A percentile compares a stretch with the other conserved stretches of the same genome.
phyloP scores from a whole-genome alignment of 1,140 invertebrate species.

The Zaprionus gabonicus region DNA sequence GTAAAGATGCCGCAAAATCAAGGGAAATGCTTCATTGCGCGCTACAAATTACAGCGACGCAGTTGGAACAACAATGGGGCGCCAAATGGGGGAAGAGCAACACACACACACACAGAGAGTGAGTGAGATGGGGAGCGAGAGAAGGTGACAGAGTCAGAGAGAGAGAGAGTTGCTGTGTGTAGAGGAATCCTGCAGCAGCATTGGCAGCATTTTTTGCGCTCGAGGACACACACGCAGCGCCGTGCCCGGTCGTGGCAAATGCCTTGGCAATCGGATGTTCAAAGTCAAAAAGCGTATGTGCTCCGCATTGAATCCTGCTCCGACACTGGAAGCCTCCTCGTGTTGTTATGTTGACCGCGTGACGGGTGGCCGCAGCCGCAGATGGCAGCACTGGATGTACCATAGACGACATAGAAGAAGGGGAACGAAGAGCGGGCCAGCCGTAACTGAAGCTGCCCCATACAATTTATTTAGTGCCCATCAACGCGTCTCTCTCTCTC shows the following conservation, averaged over 20 bases:
- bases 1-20: constrained; percentile 83
- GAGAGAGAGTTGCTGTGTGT: neutral
- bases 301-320: constrained; percentile 65
- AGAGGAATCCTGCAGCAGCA: constrained; percentile 25
- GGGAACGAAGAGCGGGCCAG: neutral
- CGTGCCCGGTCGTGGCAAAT: constrained; percentile 14
- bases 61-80: constrained; percentile 78
- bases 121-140: constrained; percentile 4
- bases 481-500: constrained; percentile 48
- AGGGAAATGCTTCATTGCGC: constrained; percentile 83
- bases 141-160: neutral
- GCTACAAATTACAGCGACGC: constrained; percentile 81
- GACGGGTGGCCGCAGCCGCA: constrained; percentile 16
- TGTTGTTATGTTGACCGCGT: constrained; percentile 40
- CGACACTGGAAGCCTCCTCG: constrained; percentile 11
- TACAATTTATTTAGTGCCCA: constrained; percentile 78
- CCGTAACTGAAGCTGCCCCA: constrained; percentile 31
- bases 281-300: constrained; percentile 82
- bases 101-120: neutral
- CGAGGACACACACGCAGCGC: constrained; percentile 69
- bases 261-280: constrained; percentile 79
- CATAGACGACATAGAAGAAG: neutral
- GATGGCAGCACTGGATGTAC: constrained; percentile 9
- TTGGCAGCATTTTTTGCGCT: constrained; percentile 71
- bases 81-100: constrained; percentile 38